Conservation (phyloP, 2,113 vertebrate species). For the Salvelinus alpinus region DNA sequence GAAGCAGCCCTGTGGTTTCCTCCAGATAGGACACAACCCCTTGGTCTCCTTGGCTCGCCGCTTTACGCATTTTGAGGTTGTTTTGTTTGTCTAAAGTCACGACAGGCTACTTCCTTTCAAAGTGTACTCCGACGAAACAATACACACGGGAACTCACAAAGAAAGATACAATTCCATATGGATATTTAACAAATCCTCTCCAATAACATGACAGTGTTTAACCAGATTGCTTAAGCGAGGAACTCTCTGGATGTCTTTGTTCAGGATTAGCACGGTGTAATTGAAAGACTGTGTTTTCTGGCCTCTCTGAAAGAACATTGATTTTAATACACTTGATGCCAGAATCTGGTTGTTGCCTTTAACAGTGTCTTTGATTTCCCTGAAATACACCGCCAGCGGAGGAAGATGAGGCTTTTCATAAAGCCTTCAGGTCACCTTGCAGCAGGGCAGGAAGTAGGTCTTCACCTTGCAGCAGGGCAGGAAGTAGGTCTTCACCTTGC, state of each 20-base stretch:
- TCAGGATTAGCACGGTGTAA: slow-evolving; percentile 56
- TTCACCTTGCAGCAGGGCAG: slow-evolving; percentile 78
- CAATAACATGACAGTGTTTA: slow-evolving; percentile 65
- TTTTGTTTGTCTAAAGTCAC: slow-evolving; percentile 56
- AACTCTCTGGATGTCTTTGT: slow-evolving; percentile 29
- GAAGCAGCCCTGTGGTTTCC: slow-evolving; percentile 34
- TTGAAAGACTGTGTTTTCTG: slow-evolving; percentile 50
- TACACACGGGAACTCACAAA: slow-evolving; percentile 43
- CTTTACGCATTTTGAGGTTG: slow-evolving; percentile 36
- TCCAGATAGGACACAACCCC: slow-evolving; percentile 39
- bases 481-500: too few relatives aligned
- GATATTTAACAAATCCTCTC: slow-evolving; percentile 51
- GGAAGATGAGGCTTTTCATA: slow-evolving; percentile 60
- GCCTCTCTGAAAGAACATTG: slow-evolving; percentile 56
- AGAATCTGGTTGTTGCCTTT: slow-evolving; percentile 53
- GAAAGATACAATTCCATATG: slow-evolving; percentile 46
- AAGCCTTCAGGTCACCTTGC: slow-evolving; percentile 82
- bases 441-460: slow-evolving; percentile 52
- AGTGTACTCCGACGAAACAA: slow-evolving; percentile 52
- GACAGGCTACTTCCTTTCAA: too few relatives aligned
- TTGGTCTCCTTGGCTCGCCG: slow-evolving; percentile 37
- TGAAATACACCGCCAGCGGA: slow-evolving; percentile 51
- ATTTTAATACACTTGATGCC: slow-evolving; percentile 64
- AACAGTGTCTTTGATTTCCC: slow-evolving; percentile 66
- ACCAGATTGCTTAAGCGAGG: slow-evolving; percentile 48